Conservation (phyloP, 2,797 vertebrate genomes). For the Artibeus jamaicensis region DNA sequence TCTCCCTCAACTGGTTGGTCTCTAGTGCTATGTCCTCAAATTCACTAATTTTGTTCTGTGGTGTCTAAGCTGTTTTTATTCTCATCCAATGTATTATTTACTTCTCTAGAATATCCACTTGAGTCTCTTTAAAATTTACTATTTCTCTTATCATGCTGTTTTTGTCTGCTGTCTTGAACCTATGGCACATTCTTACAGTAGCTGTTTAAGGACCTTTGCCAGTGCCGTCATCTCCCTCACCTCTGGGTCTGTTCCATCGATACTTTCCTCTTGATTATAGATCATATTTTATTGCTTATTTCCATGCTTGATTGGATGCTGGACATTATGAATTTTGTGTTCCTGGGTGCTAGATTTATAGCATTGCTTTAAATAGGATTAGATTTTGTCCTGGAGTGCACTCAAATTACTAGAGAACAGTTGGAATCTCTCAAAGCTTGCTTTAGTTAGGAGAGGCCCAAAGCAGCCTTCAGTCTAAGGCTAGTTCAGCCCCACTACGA, state of each 20-base stretch:
- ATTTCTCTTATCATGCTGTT: background rate
- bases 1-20: no score
- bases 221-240: background rate
- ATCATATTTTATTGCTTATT: background rate
- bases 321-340: background rate
- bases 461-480: background rate
- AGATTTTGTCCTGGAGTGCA: background rate
- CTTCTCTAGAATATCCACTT: background rate
- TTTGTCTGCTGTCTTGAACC: background rate
- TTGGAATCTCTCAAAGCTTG: background rate
- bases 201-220: background rate
- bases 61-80: background rate
- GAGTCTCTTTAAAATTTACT: background rate
- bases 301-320: background rate
- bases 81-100: background rate
- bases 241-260: background rate
- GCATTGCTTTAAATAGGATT: background rate
- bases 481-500: background rate
- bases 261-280: background rate
- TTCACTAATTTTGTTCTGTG: background rate
- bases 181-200: no score
- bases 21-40: background rate
- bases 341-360: background rate
- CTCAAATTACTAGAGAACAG: no score
- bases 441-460: background rate